These are phyloP conservation scores for Notolepis coatsorum DNA, from an alignment of 2,797 vertebrate genomes.

Conservation along the genomic window DNA sequence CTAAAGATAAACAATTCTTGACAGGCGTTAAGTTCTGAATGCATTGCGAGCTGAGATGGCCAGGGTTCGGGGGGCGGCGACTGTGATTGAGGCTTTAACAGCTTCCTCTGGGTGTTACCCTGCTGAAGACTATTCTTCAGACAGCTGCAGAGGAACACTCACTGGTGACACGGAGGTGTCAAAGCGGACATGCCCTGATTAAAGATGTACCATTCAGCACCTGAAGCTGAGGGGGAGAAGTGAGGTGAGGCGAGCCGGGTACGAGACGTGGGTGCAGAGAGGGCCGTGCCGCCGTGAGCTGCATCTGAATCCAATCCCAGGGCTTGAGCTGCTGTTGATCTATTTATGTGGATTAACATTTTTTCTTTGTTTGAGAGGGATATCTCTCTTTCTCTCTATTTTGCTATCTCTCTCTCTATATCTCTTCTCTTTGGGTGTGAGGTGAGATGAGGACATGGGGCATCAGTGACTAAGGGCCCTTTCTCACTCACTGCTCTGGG, in stretches of 20 bases:
- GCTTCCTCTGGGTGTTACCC: constrained; percentile 37
- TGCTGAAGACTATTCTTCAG: constrained; percentile 59
- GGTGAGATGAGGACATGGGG: constrained; percentile 3
- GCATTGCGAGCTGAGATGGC: not conserved
- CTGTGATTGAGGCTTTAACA: constrained; percentile 45
- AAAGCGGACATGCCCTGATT: constrained; percentile 65
- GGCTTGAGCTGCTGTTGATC: constrained; percentile 33
- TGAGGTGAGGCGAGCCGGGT: constrained; percentile 29
- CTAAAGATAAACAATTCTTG: constrained; percentile 39
- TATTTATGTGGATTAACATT: constrained; percentile 29
- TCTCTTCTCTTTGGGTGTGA: not conserved
- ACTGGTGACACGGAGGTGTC: constrained; percentile 59
- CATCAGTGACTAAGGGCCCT: constrained; percentile 3
- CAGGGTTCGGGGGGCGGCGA: constrained; percentile 6
- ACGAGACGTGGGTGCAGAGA: constrained; percentile 23
- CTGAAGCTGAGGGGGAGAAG: constrained; percentile 52
- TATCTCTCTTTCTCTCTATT: not conserved
- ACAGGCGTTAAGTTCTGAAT: constrained; percentile 29
- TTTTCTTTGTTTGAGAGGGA: constrained; percentile 32
- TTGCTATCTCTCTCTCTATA: not conserved
- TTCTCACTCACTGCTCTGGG: too few relatives aligned
- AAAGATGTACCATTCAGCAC: constrained; percentile 60
- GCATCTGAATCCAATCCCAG: constrained; percentile 48
- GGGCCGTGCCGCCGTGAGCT: constrained; percentile 49
- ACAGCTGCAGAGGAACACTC: constrained; percentile 52